phyloP scores from a whole-genome alignment of 2,797 vertebrate genomes.

The Molothrus aeneus region DNA sequence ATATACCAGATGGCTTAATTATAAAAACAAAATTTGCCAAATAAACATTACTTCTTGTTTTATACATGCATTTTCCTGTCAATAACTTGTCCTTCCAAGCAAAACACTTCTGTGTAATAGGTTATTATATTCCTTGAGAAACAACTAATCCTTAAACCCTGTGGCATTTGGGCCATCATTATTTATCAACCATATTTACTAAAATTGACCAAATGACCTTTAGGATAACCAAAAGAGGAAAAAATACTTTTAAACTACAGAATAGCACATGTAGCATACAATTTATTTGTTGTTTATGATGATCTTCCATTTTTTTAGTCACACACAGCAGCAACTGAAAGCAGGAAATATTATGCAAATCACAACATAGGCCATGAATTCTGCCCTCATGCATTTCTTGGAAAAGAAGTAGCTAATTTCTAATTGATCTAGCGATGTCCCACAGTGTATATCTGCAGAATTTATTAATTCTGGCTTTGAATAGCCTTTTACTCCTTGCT shows the following conservation, averaged over 20 bases:
- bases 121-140: not conserved
- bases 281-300: not conserved
- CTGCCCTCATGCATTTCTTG: not conserved
- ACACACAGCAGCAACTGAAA: not conserved
- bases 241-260: not conserved
- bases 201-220: not conserved
- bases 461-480: not conserved
- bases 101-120: not conserved
- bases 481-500: not conserved
- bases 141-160: not conserved
- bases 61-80: not conserved
- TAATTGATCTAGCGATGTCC: not conserved
- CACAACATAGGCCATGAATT: rapidly evolving
- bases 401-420: not conserved
- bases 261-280: not conserved
- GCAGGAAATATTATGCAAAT: rapidly evolving
- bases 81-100: not conserved
- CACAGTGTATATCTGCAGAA: not conserved
- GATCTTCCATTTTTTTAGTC: not conserved
- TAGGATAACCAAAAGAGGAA: not conserved
- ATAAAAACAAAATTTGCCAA: not conserved
- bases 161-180: not conserved
- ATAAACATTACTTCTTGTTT: not conserved
- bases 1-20: slow-evolving; percentile 14
- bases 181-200: not conserved